phyloP scores from a whole-genome alignment of 2,888 invertebrate genomes.

The Xanthia icteritia region DNA sequence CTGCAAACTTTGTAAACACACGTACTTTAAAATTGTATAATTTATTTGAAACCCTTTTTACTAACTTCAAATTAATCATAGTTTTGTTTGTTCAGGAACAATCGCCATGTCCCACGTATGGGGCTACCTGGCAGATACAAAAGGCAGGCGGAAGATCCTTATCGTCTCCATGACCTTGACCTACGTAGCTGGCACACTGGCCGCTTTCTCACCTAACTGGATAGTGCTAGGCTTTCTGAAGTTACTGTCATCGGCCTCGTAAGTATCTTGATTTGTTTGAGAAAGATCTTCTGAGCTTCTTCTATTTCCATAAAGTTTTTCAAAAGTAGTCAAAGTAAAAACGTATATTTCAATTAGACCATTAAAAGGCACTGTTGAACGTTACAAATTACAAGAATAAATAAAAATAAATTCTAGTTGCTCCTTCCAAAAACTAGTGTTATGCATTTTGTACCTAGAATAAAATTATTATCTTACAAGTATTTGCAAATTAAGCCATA shows the following conservation, averaged over 20 bases:
- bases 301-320: too few relatives aligned
- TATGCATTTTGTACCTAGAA: too few relatives aligned
- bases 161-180: slow-evolving; percentile 83
- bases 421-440: neutral
- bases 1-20: neutral
- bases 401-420: neutral
- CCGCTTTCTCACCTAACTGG: slow-evolving; percentile 91
- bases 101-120: slow-evolving; percentile 83
- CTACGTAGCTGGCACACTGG: slow-evolving; percentile 87
- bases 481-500: too few relatives aligned
- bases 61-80: neutral
- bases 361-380: neutral
- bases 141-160: slow-evolving; percentile 79
- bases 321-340: neutral
- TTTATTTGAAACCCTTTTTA: neutral
- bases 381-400: neutral
- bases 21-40: neutral
- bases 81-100: slow-evolving; percentile 81
- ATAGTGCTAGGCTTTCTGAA: slow-evolving; percentile 91
- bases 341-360: neutral
- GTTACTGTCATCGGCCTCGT: slow-evolving; percentile 92
- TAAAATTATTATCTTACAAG: too few relatives aligned
- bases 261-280: slow-evolving; percentile 64
- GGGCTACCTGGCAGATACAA: slow-evolving; percentile 87
- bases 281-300: too few relatives aligned